Conservation (phyloP, 2,113 vertebrate species). For the Pygoscelis adeliae region DNA sequence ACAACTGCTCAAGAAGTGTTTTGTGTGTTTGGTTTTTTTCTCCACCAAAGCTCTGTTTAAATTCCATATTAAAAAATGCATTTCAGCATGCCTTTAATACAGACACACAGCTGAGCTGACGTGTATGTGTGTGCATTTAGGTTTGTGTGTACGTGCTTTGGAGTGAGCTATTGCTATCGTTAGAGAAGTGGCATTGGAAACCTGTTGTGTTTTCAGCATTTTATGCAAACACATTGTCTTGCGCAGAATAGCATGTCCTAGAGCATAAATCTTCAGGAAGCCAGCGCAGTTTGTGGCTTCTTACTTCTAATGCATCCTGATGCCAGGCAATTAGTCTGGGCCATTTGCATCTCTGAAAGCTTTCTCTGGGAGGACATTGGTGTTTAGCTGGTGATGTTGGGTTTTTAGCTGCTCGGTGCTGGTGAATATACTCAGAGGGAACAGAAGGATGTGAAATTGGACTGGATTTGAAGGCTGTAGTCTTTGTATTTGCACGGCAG, state of each 20-base stretch:
- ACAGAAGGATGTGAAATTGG: not conserved
- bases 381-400: not conserved
- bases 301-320: not conserved
- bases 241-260: not conserved
- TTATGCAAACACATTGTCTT: slow-evolving; percentile 3
- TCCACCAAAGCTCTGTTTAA: not conserved
- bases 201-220: slow-evolving; percentile 34
- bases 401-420: not conserved
- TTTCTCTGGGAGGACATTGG: not conserved
- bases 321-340: not conserved
- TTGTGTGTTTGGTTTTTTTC: not conserved
- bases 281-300: not conserved
- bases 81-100: not conserved
- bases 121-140: not conserved
- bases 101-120: not conserved
- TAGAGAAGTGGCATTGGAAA: not conserved
- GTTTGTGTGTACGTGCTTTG: not conserved
- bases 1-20: not conserved
- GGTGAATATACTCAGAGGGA: not conserved
- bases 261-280: slow-evolving; percentile 20
- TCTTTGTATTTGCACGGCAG: not conserved
- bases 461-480: not conserved
- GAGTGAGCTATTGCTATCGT: not conserved
- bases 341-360: not conserved
- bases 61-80: not conserved